A percentile compares a stretch with the other conserved stretches of the same genome.
Evolutionary conservation across 2,888 invertebrate species (phyloP).

Genomic region (Erebia aethiops): DNA sequence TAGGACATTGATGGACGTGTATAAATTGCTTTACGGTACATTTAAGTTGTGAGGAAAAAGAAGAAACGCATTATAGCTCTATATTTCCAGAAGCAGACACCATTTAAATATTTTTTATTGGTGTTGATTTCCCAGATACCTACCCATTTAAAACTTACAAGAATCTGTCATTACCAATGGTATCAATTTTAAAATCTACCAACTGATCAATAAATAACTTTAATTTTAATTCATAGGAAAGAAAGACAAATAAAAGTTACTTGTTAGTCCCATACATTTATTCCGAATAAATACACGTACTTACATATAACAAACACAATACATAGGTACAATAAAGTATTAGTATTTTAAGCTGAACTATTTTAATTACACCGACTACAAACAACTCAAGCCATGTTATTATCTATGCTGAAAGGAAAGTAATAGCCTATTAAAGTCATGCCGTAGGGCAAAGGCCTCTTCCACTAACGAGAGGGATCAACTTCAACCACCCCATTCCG

Average conservation of each 20-base stretch:
- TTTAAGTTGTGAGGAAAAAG: conserved; percentile 13
- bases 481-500: conserved; percentile 30
- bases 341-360: not conserved
- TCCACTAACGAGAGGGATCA: conserved; percentile 38
- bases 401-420: conserved; percentile 33
- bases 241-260: too few relatives aligned
- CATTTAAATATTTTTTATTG: too few relatives aligned
- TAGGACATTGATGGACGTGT: conserved; percentile 38
- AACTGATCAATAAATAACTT: too few relatives aligned
- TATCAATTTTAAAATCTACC: too few relatives aligned
- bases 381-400: conserved; percentile 27
- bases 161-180: too few relatives aligned
- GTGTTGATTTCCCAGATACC: too few relatives aligned
- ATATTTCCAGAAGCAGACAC: not conserved
- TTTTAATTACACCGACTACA: conserved; percentile 2
- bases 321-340: not conserved
- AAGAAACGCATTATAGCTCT: conserved; percentile 8
- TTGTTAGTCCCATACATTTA: not conserved
- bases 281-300: not conserved
- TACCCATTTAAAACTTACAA: too few relatives aligned
- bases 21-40: conserved; percentile 23
- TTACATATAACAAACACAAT: not conserved
- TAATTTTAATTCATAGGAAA: too few relatives aligned
- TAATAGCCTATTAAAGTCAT: conserved; percentile 39
- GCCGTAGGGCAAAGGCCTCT: conserved; percentile 36